Evolutionary conservation across 1,140 invertebrate species (phyloP), one percentile per base, ranked within the genome.

Genomic region (Acromyrmex echinatior): DNA sequence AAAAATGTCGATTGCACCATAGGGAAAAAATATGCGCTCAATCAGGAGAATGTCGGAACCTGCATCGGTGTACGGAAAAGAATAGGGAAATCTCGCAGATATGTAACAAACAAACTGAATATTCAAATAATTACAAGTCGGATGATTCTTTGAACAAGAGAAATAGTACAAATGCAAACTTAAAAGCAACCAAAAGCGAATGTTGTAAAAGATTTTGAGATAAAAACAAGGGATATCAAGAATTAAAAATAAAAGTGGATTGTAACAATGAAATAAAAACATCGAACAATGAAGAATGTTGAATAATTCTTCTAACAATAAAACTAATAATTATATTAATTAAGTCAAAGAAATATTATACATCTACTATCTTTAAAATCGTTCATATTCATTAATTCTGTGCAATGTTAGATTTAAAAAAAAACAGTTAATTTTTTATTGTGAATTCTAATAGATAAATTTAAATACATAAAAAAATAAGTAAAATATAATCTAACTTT

Each of bases 211-310:
- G 25, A 49, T 51, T 18, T 39, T 56, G 35, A 58, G 14, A 4
- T 58, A 49, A 49, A 78, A 28, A 78, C 2, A 16, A 51, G n/a
- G 4, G 14, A 0, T 2, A 16, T 56, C 49, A 60, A 58, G 31
- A 62, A 73, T 73, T 70, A 21, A 39, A 73, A 45, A 82, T 73
- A 58, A 73, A 49, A 18, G 7, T 16, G 21, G 18, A 81, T 14
- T 73, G 18, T 28, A 14, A n/a, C 5, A 62, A 21, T 3, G 0
- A 51, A 60, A 74, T 73, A 49, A 60, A 82, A 60, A n/a, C 45
- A n/a, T 82, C 0, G 3, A n/a, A 53, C 1, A 9, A n/a, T 45
- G 14, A 31, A 25, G 14, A 78, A 51, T 7, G 0, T 49, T 21
- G 21, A 45, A n/a, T 0, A 3, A n/a, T 53, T 79, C 7, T 25